phyloP scores from a whole-genome alignment of 2,888 invertebrate species.

The Drosophila colorata region DNA sequence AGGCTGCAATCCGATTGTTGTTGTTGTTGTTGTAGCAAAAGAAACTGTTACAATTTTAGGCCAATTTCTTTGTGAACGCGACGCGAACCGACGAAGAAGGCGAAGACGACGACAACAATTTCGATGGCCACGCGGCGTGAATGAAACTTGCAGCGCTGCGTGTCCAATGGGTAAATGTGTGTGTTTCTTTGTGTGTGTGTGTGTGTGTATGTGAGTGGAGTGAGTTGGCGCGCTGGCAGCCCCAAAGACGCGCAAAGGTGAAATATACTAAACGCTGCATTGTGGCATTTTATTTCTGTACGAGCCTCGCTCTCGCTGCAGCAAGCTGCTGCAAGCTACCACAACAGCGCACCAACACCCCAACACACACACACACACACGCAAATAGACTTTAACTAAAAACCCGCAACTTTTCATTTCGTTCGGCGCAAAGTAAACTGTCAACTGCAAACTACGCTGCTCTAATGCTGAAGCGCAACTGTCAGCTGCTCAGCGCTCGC shows the following conservation, averaged over 20 bases:
- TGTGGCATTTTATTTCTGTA: slow-evolving; percentile 68
- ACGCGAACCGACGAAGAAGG: slow-evolving; percentile 39
- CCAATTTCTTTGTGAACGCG: slow-evolving; percentile 71
- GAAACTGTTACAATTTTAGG: slow-evolving; percentile 80
- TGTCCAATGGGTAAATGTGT: slow-evolving; percentile 23
- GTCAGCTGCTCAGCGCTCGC: slow-evolving; percentile 75
- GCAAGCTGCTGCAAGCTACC: slow-evolving; percentile 43
- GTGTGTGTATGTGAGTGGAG: slow-evolving; percentile 10
- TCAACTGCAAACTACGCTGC: slow-evolving; percentile 70
- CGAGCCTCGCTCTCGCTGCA: slow-evolving; percentile 54
- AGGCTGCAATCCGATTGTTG: slow-evolving; percentile 47
- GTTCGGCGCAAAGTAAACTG: slow-evolving; percentile 68
- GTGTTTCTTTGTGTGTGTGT: slow-evolving; percentile 8
- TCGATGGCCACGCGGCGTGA: slow-evolving; percentile 79
- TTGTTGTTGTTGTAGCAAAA: slow-evolving; percentile 56
- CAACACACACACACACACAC: slow-evolving; percentile 18
- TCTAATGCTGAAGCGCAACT: slow-evolving; percentile 76
- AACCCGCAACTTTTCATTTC: slow-evolving; percentile 65
- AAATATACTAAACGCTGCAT: slow-evolving; percentile 75
- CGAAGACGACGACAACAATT: slow-evolving; percentile 46
- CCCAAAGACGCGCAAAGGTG: slow-evolving; percentile 79
- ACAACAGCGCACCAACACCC: slow-evolving; percentile 29
- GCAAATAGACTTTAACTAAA: slow-evolving; percentile 1
- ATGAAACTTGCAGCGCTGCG: slow-evolving; percentile 67
- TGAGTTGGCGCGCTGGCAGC: slow-evolving; percentile 29